These are phyloP conservation scores for Percopsis omiscomaycus DNA, from an alignment of 2,797 vertebrate genomes.

Conservation along the genomic window DNA sequence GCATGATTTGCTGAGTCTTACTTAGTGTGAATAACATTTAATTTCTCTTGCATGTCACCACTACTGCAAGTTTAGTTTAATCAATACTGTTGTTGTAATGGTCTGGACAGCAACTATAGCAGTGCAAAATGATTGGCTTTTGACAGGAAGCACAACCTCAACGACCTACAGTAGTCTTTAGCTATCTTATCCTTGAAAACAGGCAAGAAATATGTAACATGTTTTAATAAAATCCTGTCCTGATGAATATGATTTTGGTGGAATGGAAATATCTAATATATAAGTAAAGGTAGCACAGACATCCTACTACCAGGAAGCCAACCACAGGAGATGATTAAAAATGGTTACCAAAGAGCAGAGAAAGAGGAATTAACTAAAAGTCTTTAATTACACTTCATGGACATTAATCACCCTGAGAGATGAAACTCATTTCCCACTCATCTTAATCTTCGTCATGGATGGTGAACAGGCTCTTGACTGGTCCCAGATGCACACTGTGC, in stretches of 20 bases:
- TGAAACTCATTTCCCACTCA: constrained; percentile 77
- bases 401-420: constrained; percentile 78
- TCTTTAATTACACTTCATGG: constrained; percentile 81
- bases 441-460: constrained; percentile 76
- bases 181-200: neutral
- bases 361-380: constrained; percentile 81
- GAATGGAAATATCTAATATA: too few species aligned
- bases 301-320: constrained; percentile 67
- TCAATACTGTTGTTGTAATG: neutral
- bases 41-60: neutral
- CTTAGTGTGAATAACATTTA: neutral
- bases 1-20: too few species aligned
- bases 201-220: neutral
- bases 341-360: constrained; percentile 65
- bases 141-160: neutral
- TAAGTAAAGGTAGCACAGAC: constrained; percentile 31
- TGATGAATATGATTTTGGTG: neutral
- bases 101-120: neutral
- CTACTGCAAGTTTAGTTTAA: neutral
- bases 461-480: constrained; percentile 45
- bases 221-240: neutral
- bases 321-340: constrained; percentile 75
- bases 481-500: constrained; percentile 28
- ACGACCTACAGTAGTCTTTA: neutral
- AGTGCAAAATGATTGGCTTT: neutral